A percentile compares a stretch with the other conserved stretches of the same genome.
Evolutionary conservation across 2,888 invertebrate genomes (phyloP).

Genomic region (Rapana venosa): DNA sequence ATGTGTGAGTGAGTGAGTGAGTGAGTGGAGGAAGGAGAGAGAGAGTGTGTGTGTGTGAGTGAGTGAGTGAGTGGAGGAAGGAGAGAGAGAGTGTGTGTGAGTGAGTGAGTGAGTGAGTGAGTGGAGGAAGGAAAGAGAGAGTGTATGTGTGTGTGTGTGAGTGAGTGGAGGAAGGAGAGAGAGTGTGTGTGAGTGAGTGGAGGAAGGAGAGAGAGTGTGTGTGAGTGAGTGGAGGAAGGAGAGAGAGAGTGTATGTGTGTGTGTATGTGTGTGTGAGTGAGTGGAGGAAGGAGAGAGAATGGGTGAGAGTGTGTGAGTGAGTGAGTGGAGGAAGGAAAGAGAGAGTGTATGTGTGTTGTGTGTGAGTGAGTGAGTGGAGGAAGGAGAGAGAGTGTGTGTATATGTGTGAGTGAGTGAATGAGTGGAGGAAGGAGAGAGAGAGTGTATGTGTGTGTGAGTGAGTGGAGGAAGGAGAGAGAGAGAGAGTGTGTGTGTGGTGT

Average conservation of each 20-base stretch:
- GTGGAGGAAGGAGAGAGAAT: too few species aligned
- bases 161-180: too few species aligned
- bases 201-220: neutral
- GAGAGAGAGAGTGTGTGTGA: neutral
- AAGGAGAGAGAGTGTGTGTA: neutral
- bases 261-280: conserved; percentile 18
- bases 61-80: neutral
- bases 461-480: too few species aligned
- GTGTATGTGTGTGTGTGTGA: too few species aligned
- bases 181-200: too few species aligned
- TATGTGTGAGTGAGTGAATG: neutral
- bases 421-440: neutral
- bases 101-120: neutral
- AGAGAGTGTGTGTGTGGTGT: too few species aligned
- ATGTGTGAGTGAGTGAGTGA: neutral
- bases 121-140: neutral
- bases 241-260: neutral
- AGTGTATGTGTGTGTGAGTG: too few species aligned
- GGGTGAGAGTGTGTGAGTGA: neutral
- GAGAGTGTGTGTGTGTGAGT: neutral
- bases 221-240: neutral
- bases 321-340: too few species aligned
- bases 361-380: neutral
- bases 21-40: too few species aligned
- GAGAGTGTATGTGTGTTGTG: neutral